Evolutionary conservation across 2,888 invertebrate species (phyloP).

Genomic region (Pegoplata infirma): DNA sequence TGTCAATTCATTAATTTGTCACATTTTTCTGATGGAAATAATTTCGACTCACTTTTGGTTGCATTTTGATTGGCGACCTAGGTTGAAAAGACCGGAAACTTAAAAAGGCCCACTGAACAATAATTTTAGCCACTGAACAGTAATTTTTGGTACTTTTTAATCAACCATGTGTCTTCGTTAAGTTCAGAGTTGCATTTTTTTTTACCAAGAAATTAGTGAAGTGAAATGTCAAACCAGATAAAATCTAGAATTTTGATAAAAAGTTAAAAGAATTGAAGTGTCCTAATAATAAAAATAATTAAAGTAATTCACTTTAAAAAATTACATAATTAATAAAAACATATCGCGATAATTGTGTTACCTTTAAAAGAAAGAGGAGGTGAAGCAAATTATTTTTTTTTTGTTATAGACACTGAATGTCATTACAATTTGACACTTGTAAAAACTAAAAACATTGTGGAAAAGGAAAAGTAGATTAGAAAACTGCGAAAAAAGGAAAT

Average conservation of each 20-base stretch:
- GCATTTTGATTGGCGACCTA: slow-evolving; percentile 76
- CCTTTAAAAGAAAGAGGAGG: no score
- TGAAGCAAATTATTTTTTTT: slow-evolving; percentile 11
- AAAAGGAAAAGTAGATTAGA: not conserved
- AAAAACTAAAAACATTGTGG: no score
- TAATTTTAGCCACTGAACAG: slow-evolving; percentile 51
- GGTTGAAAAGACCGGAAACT: slow-evolving; percentile 75
- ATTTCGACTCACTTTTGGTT: slow-evolving; percentile 74
- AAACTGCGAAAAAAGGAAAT: not conserved
- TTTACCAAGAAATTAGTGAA: no score
- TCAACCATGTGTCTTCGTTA: slow-evolving; percentile 5
- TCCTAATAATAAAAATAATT: no score
- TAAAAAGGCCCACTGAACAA: slow-evolving; percentile 63
- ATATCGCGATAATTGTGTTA: no score
- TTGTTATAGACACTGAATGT: slow-evolving; percentile 30
- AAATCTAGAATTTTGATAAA: no score
- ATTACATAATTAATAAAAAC: no score
- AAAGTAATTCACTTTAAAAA: no score
- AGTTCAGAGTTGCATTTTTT: not conserved
- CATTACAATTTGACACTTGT: slow-evolving; percentile 29
- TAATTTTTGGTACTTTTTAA: slow-evolving; percentile 13
- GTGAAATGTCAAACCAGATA: no score
- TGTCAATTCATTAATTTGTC: slow-evolving; percentile 3
- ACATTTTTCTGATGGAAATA: slow-evolving; percentile 4
- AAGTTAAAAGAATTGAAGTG: no score